phyloP scores from a whole-genome alignment of 2,113 vertebrate species.

The Ciconia stormi region DNA sequence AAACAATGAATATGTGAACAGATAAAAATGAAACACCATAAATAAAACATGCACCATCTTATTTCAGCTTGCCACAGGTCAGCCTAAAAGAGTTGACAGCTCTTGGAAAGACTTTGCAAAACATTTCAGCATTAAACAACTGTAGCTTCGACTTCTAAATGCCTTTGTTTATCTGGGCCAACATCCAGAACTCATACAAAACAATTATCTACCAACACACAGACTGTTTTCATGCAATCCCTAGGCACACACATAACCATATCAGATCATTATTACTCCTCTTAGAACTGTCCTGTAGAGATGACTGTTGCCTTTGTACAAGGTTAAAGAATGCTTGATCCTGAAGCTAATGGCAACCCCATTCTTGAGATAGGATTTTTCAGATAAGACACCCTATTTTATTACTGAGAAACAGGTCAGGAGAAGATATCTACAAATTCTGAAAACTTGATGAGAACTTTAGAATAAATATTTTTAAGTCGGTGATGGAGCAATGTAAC shows the following conservation, averaged over 20 bases:
- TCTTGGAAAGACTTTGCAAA: constrained; percentile 42
- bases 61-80: constrained; percentile 40
- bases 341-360: not conserved
- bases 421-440: not conserved
- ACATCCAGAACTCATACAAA: constrained; percentile 35
- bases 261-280: constrained; percentile 26
- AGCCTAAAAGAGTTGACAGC: constrained; percentile 15
- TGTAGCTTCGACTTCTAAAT: not conserved
- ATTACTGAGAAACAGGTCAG: not conserved
- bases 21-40: constrained; percentile 7
- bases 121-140: constrained; percentile 18
- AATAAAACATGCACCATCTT: constrained; percentile 21
- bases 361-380: not conserved
- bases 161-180: constrained; percentile 36
- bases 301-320: constrained; percentile 24
- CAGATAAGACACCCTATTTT: not conserved
- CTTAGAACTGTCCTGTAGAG: not conserved
- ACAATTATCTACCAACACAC: constrained; percentile 49
- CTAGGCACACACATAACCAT: not conserved
- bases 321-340: constrained; percentile 27
- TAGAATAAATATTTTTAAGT: not conserved
- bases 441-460: not conserved
- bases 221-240: not conserved
- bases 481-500: not conserved
- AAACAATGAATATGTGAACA: constrained; percentile 28